These are phyloP conservation scores for Lacanobia wlatinum DNA, from an alignment of 2,888 invertebrate genomes.

Conservation along the genomic window DNA sequence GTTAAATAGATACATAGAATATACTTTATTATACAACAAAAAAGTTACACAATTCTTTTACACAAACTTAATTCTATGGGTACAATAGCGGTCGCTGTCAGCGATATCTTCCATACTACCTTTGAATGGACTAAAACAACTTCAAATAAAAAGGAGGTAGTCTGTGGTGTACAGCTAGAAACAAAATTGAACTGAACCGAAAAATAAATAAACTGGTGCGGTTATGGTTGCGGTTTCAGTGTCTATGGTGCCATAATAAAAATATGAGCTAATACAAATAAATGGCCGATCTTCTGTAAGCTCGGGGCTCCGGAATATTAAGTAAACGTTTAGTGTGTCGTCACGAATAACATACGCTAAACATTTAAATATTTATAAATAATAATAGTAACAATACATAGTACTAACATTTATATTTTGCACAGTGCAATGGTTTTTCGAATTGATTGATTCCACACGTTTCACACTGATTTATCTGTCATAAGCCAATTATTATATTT, in stretches of 20 bases:
- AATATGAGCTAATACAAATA: conserved; percentile 25
- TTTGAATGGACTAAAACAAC: too few species aligned
- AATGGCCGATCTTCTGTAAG: conserved; percentile 33
- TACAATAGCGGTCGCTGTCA: too few species aligned
- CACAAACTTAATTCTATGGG: too few species aligned
- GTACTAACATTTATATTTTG: conserved; percentile 47
- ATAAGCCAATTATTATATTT: conserved; percentile 37
- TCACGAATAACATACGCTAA: conserved; percentile 28
- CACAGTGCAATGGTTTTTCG: conserved; percentile 41
- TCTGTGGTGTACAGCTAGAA: too few species aligned
- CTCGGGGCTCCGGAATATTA: conserved; percentile 37
- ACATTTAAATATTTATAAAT: conserved; percentile 44
- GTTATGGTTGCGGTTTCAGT: conserved; percentile 30
- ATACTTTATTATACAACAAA: too few species aligned
- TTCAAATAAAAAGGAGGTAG: too few species aligned
- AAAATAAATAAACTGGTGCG: too few species aligned
- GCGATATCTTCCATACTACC: too few species aligned
- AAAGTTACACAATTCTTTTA: too few species aligned
- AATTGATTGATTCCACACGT: conserved; percentile 28
- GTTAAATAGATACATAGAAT: too few species aligned
- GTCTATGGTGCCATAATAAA: conserved; percentile 5
- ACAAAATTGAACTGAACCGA: too few species aligned
- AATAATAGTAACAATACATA: conserved; percentile 49
- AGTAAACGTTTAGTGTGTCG: conserved; percentile 17
- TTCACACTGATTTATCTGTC: conserved; percentile 28